Evolutionary conservation across 2,888 invertebrate species (phyloP), one percentile per base, ranked within the genome.

Genomic region (Perizoma flavofasciatum): DNA sequence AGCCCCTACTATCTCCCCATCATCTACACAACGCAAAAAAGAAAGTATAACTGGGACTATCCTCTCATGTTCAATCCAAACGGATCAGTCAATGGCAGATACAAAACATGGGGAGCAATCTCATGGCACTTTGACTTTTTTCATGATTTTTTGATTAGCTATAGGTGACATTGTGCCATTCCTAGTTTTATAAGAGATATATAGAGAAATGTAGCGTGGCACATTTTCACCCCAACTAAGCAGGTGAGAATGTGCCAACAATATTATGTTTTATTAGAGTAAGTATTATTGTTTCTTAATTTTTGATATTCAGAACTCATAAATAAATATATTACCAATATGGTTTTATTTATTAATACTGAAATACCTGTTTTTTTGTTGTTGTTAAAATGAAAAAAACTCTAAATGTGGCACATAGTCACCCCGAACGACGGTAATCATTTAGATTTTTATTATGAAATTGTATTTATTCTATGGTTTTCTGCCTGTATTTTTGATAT

Each of bases 121-220:
- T 55, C 55, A 55, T 55, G 55, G 55, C 55, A 49, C 55, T 55
- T 55, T 55, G 55, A 55, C 49, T n/a, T n/a, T n/a, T n/a, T n/a
- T n/a, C n/a, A n/a, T n/a, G n/a, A 48, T 35, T 46, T 59, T 59
- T 54, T 10, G 37, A 55, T 45, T 49, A 55, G 49, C 43, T 49
- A 54, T 40, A 55, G 55, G 55, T 55, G 55, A 45, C 55, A 55
- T 39, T 55, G 49, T 55, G 55, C 55, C 49, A 55, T 49, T 55
- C 45, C 49, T 39, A 49, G 1, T 45, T 4, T 45, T 55, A 5
- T 49, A 49, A 49, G 49, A 55, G 55, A 45, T 55, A 55, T 45
- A 8, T 45, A 49, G 49, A 39, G 45, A 55, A 55, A 33, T 55
- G 55, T 49, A 33, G 33, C 37, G 39, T 55, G 55, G 49, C 55